Percentiles rank a stretch among this genome's conserved stretches.
These are phyloP conservation scores for Misgurnus anguillicaudatus DNA, from an alignment of 2,113 vertebrate genomes.

Conservation along the genomic window DNA sequence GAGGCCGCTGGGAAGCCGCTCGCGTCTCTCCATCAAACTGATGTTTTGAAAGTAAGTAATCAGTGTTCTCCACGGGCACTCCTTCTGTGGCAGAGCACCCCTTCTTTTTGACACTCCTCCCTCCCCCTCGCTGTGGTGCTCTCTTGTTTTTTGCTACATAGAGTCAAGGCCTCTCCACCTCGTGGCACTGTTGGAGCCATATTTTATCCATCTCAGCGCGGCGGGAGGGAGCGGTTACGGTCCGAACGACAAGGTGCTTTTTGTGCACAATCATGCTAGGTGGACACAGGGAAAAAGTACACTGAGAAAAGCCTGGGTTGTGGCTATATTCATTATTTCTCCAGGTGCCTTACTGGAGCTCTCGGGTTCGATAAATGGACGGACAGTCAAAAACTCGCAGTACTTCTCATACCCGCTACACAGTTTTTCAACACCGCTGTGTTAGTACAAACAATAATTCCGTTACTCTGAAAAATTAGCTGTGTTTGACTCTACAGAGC, in stretches of 20 bases:
- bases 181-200: constrained; percentile 41
- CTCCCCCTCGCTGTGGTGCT: background rate
- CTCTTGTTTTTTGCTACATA: constrained; percentile 6
- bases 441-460: constrained; percentile 11
- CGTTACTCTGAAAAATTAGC: constrained; percentile 3
- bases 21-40: constrained; percentile 64
- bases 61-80: constrained; percentile 63
- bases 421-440: background rate
- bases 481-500: background rate
- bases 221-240: background rate
- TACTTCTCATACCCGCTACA: no score
- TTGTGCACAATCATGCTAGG: constrained; percentile 14
- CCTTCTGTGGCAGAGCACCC: constrained; percentile 48
- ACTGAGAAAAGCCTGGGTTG: background rate
- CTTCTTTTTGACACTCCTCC: constrained; percentile 23
- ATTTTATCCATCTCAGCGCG: constrained; percentile 43
- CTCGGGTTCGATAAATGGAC: background rate
- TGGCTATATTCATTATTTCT: constrained; percentile 12
- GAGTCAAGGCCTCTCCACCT: constrained; percentile 45
- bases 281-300: background rate
- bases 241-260: constrained; percentile 23
- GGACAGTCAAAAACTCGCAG: no score
- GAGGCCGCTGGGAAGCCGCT: constrained; percentile 56
- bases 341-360: background rate
- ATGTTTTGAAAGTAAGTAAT: constrained; percentile 69